Conservation (phyloP, 2,888 invertebrate species). For the Sarcophaga variegata region DNA sequence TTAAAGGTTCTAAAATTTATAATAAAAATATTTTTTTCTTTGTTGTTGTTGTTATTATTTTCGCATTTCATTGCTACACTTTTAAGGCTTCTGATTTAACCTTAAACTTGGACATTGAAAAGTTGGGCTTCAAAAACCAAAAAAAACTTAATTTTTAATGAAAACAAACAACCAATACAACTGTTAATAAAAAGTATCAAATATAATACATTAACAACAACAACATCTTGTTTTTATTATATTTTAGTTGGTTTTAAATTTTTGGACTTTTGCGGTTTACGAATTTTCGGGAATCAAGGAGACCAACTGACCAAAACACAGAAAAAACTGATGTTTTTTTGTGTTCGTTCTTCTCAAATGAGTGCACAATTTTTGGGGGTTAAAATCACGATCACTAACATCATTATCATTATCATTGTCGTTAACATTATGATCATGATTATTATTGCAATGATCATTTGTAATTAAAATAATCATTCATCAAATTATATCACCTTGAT, state of each 20-base stretch:
- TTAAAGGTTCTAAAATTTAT: conserved; percentile 69
- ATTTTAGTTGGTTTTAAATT: conserved; percentile 51
- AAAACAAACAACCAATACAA: neutral
- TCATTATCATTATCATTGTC: conserved; percentile 51
- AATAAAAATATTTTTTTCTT: conserved; percentile 61
- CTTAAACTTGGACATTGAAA: conserved; percentile 66
- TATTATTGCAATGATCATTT: conserved; percentile 31
- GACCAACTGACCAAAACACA: conserved; percentile 35
- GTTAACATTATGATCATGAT: conserved; percentile 10
- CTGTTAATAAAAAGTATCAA: conserved; percentile 58
- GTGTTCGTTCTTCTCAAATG: conserved; percentile 50
- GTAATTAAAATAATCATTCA: conserved; percentile 39
- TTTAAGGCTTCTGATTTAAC: conserved; percentile 68
- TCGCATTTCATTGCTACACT: conserved; percentile 54
- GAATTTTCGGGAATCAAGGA: conserved; percentile 9
- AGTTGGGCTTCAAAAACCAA: neutral
- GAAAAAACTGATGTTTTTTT: neutral
- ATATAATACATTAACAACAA: conserved; percentile 52
- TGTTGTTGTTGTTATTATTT: conserved; percentile 6
- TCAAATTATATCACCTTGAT: conserved; percentile 57
- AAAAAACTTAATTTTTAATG: neutral
- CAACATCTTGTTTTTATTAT: conserved; percentile 5
- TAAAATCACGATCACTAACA: conserved; percentile 65
- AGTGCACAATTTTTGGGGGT: conserved; percentile 63
- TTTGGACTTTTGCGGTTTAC: conserved; percentile 62